Evolutionary conservation across 2,113 vertebrate species (phyloP), one percentile per base, ranked within the genome.

Genomic region (Nyctereutes procyonoides): DNA sequence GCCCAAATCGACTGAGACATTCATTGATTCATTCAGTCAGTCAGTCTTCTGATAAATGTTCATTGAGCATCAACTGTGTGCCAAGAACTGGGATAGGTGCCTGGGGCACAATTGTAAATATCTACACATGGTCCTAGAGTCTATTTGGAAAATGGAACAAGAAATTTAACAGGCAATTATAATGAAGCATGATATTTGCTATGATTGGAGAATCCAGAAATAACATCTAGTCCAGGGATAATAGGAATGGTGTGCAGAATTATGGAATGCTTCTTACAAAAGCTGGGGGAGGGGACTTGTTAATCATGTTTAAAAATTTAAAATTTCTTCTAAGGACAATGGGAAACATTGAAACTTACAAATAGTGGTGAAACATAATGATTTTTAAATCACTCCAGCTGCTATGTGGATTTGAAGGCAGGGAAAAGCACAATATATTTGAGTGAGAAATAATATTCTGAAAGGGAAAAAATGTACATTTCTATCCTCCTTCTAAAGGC

Each of bases 341-440:
- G 53, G 16, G 58, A 95, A 87, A 19, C n/a, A 77, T 13, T 51
- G 32, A 71, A 79, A 48, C 35, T 88, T 77, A 79, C 58, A 65
- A 76, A 48, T 14, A 60, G 38, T 28, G 2, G 14, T 58, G 3
- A n/a, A 20, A 67, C 35, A 38, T 28, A 74, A 90, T 93, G 48
- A 67, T 30, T 90, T 89, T 84, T 63, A 85, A 89, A 84, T 88
- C 26, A 85, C 30, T 63, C 65, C 69, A 38, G 14, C 38, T 95
- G 76, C 32, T 89, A 14, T 88, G 13, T 17, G 17, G 55, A 94
- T 71, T 88, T 88, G 60, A 84, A 60, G 35, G 48, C 32, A 95
- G 74, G 32, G 88, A 85, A 95, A 95, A 55, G 28, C n/a, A 67
- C 5, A 53, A 20, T 76, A 48, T 81, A 93, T 69, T 93, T 90